Percentiles rank a stretch among this genome's conserved stretches.
phyloP scores from a whole-genome alignment of 2,113 vertebrate species.

The Genyomyrus donnyi region DNA sequence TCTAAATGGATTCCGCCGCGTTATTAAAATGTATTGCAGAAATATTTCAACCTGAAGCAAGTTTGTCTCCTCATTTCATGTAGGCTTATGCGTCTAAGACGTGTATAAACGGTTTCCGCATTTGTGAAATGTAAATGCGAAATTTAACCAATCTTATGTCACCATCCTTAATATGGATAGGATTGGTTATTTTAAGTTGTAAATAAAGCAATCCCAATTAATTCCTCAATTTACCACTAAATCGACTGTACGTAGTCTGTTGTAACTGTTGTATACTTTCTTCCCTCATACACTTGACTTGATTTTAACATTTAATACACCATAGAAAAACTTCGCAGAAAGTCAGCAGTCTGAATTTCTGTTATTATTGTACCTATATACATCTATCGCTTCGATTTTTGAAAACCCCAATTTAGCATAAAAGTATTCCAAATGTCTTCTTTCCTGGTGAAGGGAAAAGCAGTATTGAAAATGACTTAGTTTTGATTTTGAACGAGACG shows the following conservation, averaged over 20 bases:
- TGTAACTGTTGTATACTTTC: background rate
- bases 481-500: constrained; percentile 38
- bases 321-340: background rate
- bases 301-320: background rate
- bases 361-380: background rate
- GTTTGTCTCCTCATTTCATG: background rate
- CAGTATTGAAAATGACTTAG: constrained; percentile 16
- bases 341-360: background rate
- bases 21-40: background rate
- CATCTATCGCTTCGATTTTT: background rate
- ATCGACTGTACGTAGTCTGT: background rate
- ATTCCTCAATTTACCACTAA: background rate
- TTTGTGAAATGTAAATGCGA: background rate
- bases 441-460: background rate
- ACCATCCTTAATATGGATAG: background rate
- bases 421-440: background rate
- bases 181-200: background rate
- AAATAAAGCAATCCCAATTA: constrained; percentile 1
- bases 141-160: background rate
- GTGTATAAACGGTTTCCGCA: background rate
- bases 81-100: background rate
- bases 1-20: background rate
- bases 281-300: background rate
- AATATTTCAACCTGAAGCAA: background rate
- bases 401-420: background rate